Percentiles rank a stretch among this genome's conserved stretches.
Evolutionary conservation across 2,797 vertebrate species (phyloP).

Genomic region (Zenarchopterus dispar): DNA sequence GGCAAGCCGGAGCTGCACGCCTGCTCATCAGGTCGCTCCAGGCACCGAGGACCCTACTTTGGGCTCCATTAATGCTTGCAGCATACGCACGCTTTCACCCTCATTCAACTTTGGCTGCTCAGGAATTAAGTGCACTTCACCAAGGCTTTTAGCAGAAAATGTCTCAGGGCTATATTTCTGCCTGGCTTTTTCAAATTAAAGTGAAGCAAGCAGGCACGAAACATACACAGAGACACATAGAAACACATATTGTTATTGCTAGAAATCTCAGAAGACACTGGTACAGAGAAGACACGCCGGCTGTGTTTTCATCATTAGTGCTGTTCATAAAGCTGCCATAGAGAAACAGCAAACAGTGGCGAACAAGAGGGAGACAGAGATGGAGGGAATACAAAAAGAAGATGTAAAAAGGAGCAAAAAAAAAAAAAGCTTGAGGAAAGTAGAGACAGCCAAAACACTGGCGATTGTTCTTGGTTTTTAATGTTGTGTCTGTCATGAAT

Average conservation of each 20-base stretch:
- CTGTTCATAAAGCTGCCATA: slow-evolving; percentile 45
- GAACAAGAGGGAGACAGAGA: slow-evolving; percentile 25
- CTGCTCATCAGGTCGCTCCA: slow-evolving; percentile 44
- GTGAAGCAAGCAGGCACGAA: slow-evolving; percentile 18
- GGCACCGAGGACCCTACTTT: slow-evolving; percentile 70
- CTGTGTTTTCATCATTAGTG: slow-evolving; percentile 63
- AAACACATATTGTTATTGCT: slow-evolving; percentile 27
- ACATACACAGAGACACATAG: slow-evolving; percentile 9
- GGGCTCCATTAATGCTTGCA: slow-evolving; percentile 72
- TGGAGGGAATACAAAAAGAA: slow-evolving; percentile 5
- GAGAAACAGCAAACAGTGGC: slow-evolving; percentile 35
- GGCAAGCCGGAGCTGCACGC: slow-evolving; percentile 25
- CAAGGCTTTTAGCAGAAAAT: slow-evolving; percentile 71
- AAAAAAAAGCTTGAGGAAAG: too few species aligned
- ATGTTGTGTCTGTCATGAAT: too few species aligned
- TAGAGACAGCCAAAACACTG: slow-evolving; percentile 5
- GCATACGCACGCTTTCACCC: slow-evolving; percentile 53
- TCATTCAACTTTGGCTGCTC: slow-evolving; percentile 70
- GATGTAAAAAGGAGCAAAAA: neutral
- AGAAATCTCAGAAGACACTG: slow-evolving; percentile 36
- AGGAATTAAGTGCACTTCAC: slow-evolving; percentile 75
- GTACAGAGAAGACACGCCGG: slow-evolving; percentile 43
- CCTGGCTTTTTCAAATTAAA: slow-evolving; percentile 63
- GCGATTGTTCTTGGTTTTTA: too few species aligned
- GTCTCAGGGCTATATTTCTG: slow-evolving; percentile 69